A percentile compares a stretch with the other conserved stretches of the same genome.
These are phyloP conservation scores for Dyspetes luteomarginatus DNA, from an alignment of 2,888 invertebrate species.

Conservation along the genomic window DNA sequence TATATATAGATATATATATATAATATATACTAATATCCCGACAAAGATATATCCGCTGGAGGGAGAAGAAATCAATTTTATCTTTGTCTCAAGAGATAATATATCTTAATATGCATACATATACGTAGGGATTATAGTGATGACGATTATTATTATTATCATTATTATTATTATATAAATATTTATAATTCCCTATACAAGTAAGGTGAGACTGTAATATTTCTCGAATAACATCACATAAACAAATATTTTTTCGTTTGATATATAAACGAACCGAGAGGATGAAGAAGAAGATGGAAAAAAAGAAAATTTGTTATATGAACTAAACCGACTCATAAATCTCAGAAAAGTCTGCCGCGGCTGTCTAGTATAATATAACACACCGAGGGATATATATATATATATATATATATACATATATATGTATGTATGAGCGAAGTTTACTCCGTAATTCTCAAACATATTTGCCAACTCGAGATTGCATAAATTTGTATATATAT, in stretches of 20 bases:
- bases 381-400: slow-evolving; percentile 7
- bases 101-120: not conserved
- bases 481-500: not conserved
- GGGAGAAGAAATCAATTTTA: slow-evolving; percentile 28
- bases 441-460: slow-evolving; percentile 53
- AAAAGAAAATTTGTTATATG: slow-evolving; percentile 24
- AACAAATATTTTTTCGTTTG: slow-evolving; percentile 8
- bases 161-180: no score
- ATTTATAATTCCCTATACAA: no score
- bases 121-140: not conserved
- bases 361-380: slow-evolving; percentile 39
- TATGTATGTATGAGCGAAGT: slow-evolving; percentile 21
- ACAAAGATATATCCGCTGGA: slow-evolving; percentile 27
- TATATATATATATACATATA: slow-evolving; percentile 1
- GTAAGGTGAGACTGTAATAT: slow-evolving; percentile 20
- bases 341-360: slow-evolving; percentile 23
- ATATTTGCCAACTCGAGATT: slow-evolving; percentile 52
- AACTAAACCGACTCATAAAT: slow-evolving; percentile 39
- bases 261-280: not conserved
- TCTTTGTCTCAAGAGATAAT: slow-evolving; percentile 36
- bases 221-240: slow-evolving; percentile 16
- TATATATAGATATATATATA: no score
- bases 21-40: slow-evolving; percentile 24
- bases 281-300: not conserved
- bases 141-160: no score